Conservation (phyloP, 1,140 invertebrate genomes). For the Geopemphigus sp. region DNA sequence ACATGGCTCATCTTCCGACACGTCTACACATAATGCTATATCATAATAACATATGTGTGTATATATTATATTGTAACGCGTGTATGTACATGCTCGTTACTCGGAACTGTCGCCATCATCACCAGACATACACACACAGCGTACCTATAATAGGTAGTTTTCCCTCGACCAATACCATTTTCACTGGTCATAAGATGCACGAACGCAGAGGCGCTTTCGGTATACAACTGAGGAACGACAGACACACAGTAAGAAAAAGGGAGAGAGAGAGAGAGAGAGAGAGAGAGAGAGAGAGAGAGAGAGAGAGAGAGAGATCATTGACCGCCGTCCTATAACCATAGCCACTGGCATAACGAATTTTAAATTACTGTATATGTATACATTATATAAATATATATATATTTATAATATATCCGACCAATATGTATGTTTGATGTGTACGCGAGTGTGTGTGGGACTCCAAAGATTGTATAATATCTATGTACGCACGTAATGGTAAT, state of each 20-base stretch:
- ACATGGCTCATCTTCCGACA: neutral
- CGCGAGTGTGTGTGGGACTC: neutral
- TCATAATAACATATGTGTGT: neutral
- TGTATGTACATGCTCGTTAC: neutral
- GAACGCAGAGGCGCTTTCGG: neutral
- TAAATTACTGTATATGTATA: slow-evolving; percentile 30
- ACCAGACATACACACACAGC: neutral
- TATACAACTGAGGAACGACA: neutral
- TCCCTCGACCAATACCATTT: slow-evolving; percentile 27
- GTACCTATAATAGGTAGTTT: neutral
- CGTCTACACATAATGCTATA: neutral
- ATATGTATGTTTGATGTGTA: neutral
- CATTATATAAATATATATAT: neutral
- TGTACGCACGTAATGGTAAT: neutral
- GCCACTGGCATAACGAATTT: slow-evolving; percentile 43
- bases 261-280: slow-evolving; percentile 3
- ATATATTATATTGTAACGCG: neutral
- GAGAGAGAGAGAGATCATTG: slow-evolving; percentile 35
- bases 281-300: neutral
- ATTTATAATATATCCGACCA: neutral
- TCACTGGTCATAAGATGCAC: neutral
- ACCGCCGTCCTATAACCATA: slow-evolving; percentile 6
- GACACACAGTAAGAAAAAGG: neutral
- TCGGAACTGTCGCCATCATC: slow-evolving; percentile 5
- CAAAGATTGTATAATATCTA: neutral